Base-by-base conservation (phyloP, 2,888 invertebrate species). In the Lumbricus terrestris region DNA sequence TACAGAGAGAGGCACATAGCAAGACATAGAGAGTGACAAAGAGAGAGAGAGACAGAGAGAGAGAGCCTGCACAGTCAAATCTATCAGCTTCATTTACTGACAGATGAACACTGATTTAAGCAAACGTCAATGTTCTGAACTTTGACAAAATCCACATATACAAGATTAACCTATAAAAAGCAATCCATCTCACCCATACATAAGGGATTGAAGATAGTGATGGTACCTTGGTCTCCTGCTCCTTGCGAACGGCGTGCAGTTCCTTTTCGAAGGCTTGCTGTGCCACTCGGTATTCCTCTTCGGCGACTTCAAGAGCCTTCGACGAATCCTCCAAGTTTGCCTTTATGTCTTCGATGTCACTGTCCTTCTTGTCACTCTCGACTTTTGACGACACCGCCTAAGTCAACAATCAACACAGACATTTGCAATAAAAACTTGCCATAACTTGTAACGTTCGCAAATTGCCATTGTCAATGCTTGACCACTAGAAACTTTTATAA, bases 221-320 rank as follows among this genome's bases (percentile, higher is more conserved):
- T 85, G 82, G 42, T 20, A 91, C 91, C 91, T 91, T 91, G 90
- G 69, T 89, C 89, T 91, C 91, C 37, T 91, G 88, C 40, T 91
- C 89, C 35, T 90, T 90, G 47, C 90, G 82, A 38, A 91, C 40
- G 16, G 35, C 85, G 82, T 89, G 83, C 33, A 91, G 54, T 88
- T 92, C 89, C 35, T 91, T 90, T 23, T 91, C 89, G 33, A 82
- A 89, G 23, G 88, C 40, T n/a, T 35, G 37, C 37, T 37, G 88
- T 20, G 89, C 42, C 34, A 35, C 29, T 35, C 83, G 33, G 20
- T 34, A 29, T 29, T 89, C 90, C 29, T 91, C 89, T 69, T 90
- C 83, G 8, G 38, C 38, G 11, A 29, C 42, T 42, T 91, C 89
- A 18, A 69, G 42, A 20, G 85, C 20, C 40, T 90, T 42, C 33